Evolutionary conservation across 2,888 invertebrate genomes (phyloP).

Genomic region (Lepidocyrtoides sp.): DNA sequence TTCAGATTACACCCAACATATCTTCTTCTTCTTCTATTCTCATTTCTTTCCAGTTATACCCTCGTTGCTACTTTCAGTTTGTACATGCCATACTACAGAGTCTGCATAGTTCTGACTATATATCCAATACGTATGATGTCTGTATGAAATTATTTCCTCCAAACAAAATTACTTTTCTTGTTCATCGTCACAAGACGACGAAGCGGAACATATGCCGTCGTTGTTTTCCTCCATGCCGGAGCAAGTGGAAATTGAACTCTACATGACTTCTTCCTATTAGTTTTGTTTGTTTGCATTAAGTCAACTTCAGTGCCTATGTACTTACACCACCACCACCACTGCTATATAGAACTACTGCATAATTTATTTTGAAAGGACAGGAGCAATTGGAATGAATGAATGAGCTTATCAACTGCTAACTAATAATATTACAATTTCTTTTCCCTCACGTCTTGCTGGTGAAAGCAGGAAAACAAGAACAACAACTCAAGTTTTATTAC

Average conservation of each 20-base stretch:
- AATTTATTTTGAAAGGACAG: slow-evolving; percentile 65
- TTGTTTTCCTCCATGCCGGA: slow-evolving; percentile 9
- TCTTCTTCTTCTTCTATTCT: neutral
- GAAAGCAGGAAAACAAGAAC: neutral
- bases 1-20: neutral
- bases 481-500: slow-evolving; percentile 57
- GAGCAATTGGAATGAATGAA: slow-evolving; percentile 61
- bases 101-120: neutral
- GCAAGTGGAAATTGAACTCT: slow-evolving; percentile 10
- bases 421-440: slow-evolving; percentile 56
- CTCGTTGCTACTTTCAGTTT: neutral
- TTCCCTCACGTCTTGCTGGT: neutral
- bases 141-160: slow-evolving; percentile 27
- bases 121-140: too few relatives aligned
- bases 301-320: slow-evolving; percentile 27
- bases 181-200: neutral
- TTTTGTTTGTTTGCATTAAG: neutral
- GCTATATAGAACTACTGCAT: slow-evolving; percentile 25
- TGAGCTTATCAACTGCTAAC: slow-evolving; percentile 35
- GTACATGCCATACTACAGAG: neutral
- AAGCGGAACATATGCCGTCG: slow-evolving; percentile 35
- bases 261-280: slow-evolving; percentile 18
- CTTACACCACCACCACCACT: neutral
- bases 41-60: neutral
- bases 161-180: slow-evolving; percentile 38